Conservation (phyloP, 2,888 invertebrate species). For the Syrista parreyssii region DNA sequence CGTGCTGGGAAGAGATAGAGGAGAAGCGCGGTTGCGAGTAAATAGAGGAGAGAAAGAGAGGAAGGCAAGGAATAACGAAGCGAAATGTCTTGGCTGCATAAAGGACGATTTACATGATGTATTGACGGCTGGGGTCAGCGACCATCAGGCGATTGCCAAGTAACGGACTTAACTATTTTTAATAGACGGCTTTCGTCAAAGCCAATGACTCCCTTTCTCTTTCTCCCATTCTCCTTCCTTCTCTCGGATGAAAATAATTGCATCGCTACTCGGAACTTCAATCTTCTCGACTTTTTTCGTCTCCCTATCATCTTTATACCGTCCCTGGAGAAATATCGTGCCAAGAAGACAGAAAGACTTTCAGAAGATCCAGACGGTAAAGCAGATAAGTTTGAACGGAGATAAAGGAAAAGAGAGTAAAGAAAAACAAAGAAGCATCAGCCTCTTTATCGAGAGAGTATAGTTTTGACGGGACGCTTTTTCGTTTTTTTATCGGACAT, state of each 20-base stretch:
- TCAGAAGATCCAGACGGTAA: background rate
- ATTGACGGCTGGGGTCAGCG: conserved; percentile 30
- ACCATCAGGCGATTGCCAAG: conserved; percentile 23
- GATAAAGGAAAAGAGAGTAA: background rate
- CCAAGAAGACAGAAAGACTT: background rate
- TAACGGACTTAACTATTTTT: conserved; percentile 54
- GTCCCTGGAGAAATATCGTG: background rate
- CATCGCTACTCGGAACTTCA: background rate
- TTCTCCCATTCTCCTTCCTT: conserved; percentile 19
- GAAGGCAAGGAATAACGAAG: background rate
- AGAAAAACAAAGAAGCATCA: background rate
- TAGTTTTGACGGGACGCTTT: background rate
- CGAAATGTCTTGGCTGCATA: background rate
- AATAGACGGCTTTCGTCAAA: conserved; percentile 53
- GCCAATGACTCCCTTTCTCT: conserved; percentile 23
- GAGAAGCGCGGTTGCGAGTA: background rate
- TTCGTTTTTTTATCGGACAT: background rate
- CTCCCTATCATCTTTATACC: background rate
- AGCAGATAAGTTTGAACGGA: background rate
- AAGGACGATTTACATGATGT: conserved; percentile 6
- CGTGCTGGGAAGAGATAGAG: background rate
- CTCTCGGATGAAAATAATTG: conserved; percentile 2
- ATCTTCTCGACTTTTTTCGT: background rate
- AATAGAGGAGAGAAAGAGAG: background rate
- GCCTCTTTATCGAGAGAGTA: background rate